phyloP scores from a whole-genome alignment of 2,797 vertebrate species.

The Hyperoplus lanceolatus region DNA sequence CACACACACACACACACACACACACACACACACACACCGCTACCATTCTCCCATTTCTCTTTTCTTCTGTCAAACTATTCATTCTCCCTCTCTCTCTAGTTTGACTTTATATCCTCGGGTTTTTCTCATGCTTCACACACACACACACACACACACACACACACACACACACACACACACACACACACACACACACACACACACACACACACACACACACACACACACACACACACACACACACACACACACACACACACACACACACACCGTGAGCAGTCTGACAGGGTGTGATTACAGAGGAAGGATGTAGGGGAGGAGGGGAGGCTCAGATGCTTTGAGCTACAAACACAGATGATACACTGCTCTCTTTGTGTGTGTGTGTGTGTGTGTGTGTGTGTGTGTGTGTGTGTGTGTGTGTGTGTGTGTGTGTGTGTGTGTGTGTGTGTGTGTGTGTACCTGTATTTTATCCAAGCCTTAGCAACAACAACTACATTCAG shows the following conservation, averaged over 20 bases:
- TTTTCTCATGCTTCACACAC: constrained; percentile 31
- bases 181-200: not conserved
- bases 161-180: constrained; percentile 18
- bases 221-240: constrained; percentile 22
- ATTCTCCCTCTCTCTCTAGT: constrained; percentile 5
- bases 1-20: no score
- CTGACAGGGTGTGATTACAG: constrained; percentile 75
- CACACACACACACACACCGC: no score
- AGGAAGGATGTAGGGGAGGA: constrained; percentile 48
- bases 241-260: constrained; percentile 26
- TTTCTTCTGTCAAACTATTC: constrained; percentile 10
- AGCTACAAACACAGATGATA: constrained; percentile 63
- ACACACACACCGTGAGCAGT: constrained; percentile 24
- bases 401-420: constrained; percentile 15
- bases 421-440: constrained; percentile 14
- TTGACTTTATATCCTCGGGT: constrained; percentile 51
- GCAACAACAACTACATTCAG: constrained; percentile 9
- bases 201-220: constrained; percentile 8
- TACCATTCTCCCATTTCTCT: constrained; percentile 7
- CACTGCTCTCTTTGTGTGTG: not conserved
- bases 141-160: constrained; percentile 29
- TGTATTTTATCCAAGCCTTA: not conserved
- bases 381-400: constrained; percentile 2
- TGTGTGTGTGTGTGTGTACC: not conserved
- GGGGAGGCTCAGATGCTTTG: constrained; percentile 43